Evolutionary conservation across 1,140 invertebrate species (phyloP), one percentile per base, ranked within the genome.

Genomic region (Triops longicaudatus): DNA sequence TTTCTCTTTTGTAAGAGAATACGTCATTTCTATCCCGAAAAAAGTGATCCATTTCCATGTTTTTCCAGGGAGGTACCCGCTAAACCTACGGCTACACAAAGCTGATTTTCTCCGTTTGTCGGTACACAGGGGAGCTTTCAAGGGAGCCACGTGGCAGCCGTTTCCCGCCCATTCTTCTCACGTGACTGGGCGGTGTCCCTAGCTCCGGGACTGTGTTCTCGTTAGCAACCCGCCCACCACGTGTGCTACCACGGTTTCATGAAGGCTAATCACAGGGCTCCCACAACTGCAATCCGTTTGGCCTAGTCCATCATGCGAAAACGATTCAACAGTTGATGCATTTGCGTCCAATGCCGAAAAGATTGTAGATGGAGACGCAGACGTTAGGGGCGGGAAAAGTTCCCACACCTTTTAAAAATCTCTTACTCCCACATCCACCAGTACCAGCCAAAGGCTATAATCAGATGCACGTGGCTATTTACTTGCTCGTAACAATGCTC

Each of bases 101-200:
- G 50, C 50, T 63, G 50, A 63, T 63, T 63, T 63, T 63, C 50
- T 63, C 50, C 17, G 50, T 63, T 63, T 63, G 50, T 63, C 50
- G 50, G 50, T 63, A 22, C 10, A 22, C 50, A 22, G 50, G 50
- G 50, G 50, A 63, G 17, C 17, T 22, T 63, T 63, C 22, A 22
- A 22, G 50, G 50, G 50, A 63, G 50, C 50, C 50, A 63, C 50
- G 50, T 63, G 50, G 50, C 50, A 17, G 50, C 50, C 50, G 50
- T 63, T 63, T 63, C 50, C 50, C 50, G 50, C 50, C 50, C 50
- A 63, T 63, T 63, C 50, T 63, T 63, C 50, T 63, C 50, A 63
- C 50, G 50, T 63, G 50, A 63, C 50, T 63, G 14, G 50, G 50
- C 50, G 50, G 50, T 63, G 50, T 6, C 50, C 50, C n/a, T 63